Percentiles rank a stretch among this genome's conserved stretches.
Conservation (phyloP, 64 coral and sea anemone species). For the Montipora efflorescens region DNA sequence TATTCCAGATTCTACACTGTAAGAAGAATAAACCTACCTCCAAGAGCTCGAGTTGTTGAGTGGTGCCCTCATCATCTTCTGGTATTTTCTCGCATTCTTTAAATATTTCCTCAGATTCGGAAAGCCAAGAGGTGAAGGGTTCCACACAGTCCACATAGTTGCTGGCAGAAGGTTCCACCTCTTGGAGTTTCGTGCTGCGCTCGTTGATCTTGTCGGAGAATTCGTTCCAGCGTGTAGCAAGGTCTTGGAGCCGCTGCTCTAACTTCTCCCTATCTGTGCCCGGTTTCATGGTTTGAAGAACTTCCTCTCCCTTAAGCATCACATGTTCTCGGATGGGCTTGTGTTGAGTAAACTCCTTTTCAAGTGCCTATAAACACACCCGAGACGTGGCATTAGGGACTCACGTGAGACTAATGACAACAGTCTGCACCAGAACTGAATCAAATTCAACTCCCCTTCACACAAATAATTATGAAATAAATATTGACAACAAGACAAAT, state of each 20-base stretch:
- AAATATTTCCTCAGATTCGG: conserved; percentile 77
- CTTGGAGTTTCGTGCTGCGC: conserved; percentile 59
- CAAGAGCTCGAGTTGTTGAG: conserved; percentile 65
- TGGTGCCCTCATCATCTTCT: conserved; percentile 71
- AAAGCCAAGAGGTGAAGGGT: conserved; percentile 78
- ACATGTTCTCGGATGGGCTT: conserved; percentile 76
- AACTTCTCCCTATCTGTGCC: conserved; percentile 82
- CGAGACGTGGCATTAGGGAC: neutral
- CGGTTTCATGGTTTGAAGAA: conserved; percentile 68
- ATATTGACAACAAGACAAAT: no score
- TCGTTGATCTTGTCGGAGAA: conserved; percentile 49
- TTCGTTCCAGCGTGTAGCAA: conserved; percentile 72
- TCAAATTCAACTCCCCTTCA: no score
- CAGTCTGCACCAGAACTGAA: no score
- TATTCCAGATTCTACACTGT: no score
- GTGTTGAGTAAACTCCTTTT: conserved; percentile 67
- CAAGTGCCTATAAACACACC: neutral
- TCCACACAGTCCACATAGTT: conserved; percentile 66
- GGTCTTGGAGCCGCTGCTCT: conserved; percentile 58
- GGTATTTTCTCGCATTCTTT: conserved; percentile 83
- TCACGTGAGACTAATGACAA: neutral
- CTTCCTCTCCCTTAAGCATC: conserved; percentile 67
- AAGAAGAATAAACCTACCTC: conserved; percentile 36
- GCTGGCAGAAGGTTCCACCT: conserved; percentile 75
- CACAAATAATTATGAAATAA: no score